Evolutionary conservation across 2,797 vertebrate genomes (phyloP), one percentile per base, ranked within the genome.

Genomic region (Paguma larvata): DNA sequence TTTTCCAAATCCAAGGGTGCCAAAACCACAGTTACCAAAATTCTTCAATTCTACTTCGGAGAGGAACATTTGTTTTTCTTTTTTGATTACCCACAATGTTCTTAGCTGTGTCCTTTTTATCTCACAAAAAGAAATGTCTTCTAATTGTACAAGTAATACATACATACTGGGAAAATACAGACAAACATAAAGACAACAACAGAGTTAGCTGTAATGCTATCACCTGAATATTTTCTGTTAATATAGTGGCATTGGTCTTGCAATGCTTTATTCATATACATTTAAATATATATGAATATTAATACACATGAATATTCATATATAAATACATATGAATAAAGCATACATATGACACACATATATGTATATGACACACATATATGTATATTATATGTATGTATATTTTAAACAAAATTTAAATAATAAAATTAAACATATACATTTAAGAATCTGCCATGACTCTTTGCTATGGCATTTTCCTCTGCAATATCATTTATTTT

Each of bases 111-210:
- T 51, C 34, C 68, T 68, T 90, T 95, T 77, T 86, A 70, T 70
- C 56, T n/a, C n/a, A 92, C 46, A 44, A 70, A 95, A 92, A 77
- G 25, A 96, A 92, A 72, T 1, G n/a, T 62, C 23, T 70, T 59
- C 34, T 63, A 41, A 63, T 65, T 65, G 48, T 51, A 65, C 70
- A 91, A 56, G 16, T 70, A 89, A 56, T 70, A 85, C 6, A 63
- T n/a, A 62, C 1, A 92, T 82, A 84, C 1, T 83, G 68, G 62
- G n/a, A 67, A 94, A 75, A 91, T 53, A 70, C 1, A 75, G n/a
- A 59, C 56, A 83, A 87, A 16, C 41, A 91, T 30, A 62, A 63
- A 78, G 68, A 83, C 80, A 48, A 34, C 15, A 46, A 82, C 3
- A 80, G 46, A 87, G 7, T 91, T 15, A 59, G 25, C 53, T 5